These are phyloP conservation scores for Zoanthus sociatus DNA, from an alignment of 92 coral and sea anemone species.

Conservation along the genomic window DNA sequence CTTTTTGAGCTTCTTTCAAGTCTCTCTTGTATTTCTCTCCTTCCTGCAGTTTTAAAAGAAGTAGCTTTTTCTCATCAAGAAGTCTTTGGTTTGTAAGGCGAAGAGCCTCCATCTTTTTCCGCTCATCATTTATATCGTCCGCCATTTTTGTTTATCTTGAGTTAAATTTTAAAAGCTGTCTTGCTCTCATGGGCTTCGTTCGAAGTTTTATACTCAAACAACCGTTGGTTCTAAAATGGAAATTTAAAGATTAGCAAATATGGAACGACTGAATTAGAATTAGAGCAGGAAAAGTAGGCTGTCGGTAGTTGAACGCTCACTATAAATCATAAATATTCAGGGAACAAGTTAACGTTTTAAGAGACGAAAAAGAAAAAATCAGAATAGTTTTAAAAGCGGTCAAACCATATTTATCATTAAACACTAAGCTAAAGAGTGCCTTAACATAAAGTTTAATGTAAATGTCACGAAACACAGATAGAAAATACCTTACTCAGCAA, in stretches of 20 bases:
- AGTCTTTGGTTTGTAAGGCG: conserved; percentile 58
- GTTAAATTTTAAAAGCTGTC: background rate
- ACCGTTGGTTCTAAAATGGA: conserved; percentile 1
- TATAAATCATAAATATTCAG: too few relatives aligned
- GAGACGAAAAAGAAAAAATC: too few relatives aligned
- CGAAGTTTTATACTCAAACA: conserved; percentile 3
- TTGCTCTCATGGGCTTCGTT: conserved; percentile 21
- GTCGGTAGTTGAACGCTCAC: background rate
- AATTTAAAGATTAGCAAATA: background rate
- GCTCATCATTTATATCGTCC: background rate
- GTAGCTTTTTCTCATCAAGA: conserved; percentile 35
- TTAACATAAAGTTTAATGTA: too few relatives aligned
- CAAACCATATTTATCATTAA: too few relatives aligned
- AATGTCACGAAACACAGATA: too few relatives aligned
- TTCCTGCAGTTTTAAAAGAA: conserved; percentile 53
- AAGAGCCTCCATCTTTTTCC: conserved; percentile 36
- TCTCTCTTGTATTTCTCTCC: conserved; percentile 71
- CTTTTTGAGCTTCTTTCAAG: conserved; percentile 70
- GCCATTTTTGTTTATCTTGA: conserved; percentile 9
- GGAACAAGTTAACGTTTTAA: too few relatives aligned
- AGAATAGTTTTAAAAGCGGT: too few relatives aligned
- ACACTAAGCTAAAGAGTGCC: too few relatives aligned
- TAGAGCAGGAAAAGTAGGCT: background rate
- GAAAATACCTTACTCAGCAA: too few relatives aligned
- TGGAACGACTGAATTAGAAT: background rate